Evolutionary conservation across 2,797 vertebrate species (phyloP).

Genomic region (Sebastes nivosus): DNA sequence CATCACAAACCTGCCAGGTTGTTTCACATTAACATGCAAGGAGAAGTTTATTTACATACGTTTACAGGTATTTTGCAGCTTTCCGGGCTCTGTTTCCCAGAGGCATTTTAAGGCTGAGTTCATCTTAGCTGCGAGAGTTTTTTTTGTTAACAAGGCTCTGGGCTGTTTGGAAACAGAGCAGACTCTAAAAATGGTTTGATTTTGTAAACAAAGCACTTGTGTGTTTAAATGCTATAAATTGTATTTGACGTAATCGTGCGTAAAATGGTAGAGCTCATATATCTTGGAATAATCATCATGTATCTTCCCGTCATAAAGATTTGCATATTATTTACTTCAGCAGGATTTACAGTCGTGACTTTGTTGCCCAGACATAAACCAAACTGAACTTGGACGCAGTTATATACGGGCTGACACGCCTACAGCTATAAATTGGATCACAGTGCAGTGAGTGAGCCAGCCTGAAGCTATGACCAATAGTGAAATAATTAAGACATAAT

Average conservation of each 20-base stretch:
- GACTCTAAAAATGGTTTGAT: neutral
- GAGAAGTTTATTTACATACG: neutral
- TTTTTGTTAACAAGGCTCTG: neutral
- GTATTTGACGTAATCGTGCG: neutral
- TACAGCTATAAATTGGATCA: conserved; percentile 55
- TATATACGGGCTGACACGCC: conserved; percentile 54
- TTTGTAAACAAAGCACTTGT: neutral
- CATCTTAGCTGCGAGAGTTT: neutral
- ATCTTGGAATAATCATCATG: conserved; percentile 24
- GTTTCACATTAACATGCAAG: neutral
- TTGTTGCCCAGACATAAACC: conserved; percentile 66
- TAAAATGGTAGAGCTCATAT: conserved; percentile 20
- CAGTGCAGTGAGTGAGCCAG: conserved; percentile 31
- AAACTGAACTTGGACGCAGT: conserved; percentile 50
- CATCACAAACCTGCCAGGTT: neutral
- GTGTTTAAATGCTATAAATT: conserved; percentile 9
- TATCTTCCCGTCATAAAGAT: conserved; percentile 33
- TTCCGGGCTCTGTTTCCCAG: neutral
- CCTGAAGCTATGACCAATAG: conserved; percentile 10
- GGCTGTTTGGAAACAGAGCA: neutral
- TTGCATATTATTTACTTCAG: conserved; percentile 61
- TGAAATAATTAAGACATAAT: conserved; percentile 59
- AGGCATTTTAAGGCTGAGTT: neutral
- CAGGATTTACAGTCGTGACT: conserved; percentile 53
- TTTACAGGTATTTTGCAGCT: neutral